Conservation (phyloP, 2,113 vertebrate genomes). For the Hippocampus mohnikei region DNA sequence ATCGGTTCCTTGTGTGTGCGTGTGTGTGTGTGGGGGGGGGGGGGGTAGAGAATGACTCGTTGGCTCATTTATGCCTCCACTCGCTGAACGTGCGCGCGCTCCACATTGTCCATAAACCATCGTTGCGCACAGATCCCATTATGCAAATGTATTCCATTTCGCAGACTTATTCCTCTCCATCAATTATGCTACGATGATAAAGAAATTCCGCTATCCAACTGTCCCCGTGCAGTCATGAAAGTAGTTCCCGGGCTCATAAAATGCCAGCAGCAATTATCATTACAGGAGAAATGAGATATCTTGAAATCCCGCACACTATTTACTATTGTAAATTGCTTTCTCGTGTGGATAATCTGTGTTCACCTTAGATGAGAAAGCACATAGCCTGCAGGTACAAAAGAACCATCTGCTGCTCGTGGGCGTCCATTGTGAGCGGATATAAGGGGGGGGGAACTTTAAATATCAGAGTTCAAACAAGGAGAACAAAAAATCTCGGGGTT, state of each 20-base stretch:
- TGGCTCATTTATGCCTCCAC: conserved; percentile 19
- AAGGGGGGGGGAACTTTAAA: not conserved
- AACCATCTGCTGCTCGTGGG: conserved; percentile 51
- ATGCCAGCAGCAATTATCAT: not conserved
- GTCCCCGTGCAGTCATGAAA: conserved; percentile 3
- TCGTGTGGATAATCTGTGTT: not conserved
- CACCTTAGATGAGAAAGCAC: conserved; percentile 35
- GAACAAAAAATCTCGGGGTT: too few species aligned
- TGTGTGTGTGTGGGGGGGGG: conserved; percentile 21
- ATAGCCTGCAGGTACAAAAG: conserved; percentile 63
- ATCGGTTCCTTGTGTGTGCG: conserved; percentile 30
- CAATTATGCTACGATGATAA: conserved; percentile 1
- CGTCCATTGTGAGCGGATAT: conserved; percentile 30
- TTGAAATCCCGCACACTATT: too few species aligned
- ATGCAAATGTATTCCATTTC: not conserved
- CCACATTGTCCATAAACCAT: not conserved
- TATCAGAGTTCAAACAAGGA: not conserved
- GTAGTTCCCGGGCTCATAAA: not conserved
- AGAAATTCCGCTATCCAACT: not conserved
- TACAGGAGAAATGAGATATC: not conserved
- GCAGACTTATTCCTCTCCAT: not conserved
- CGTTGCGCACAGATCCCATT: not conserved
- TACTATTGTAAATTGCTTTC: not conserved
- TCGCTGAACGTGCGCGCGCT: conserved; percentile 11
- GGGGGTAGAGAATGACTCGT: conserved; percentile 15